Percentiles rank a stretch among this genome's conserved stretches.
These are phyloP conservation scores for Tauraco hartlaubi DNA, from an alignment of 2,797 vertebrate species.

Conservation along the genomic window DNA sequence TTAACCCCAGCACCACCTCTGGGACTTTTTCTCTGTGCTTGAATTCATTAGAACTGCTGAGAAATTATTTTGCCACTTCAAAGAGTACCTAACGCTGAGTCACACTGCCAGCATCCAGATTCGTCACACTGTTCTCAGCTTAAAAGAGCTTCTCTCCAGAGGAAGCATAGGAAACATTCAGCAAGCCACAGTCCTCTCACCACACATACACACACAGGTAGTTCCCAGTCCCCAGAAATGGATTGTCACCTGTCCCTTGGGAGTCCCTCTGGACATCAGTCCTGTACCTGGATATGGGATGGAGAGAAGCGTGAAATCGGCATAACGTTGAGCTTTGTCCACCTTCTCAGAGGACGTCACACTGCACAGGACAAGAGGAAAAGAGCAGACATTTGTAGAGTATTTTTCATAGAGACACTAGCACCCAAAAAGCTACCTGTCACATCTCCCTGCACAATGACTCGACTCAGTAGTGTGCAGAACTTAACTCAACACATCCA, in stretches of 20 bases:
- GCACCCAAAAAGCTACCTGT: neutral
- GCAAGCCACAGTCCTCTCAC: neutral
- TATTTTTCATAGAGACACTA: neutral
- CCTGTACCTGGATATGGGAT: constrained; percentile 96
- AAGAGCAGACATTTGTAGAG: neutral
- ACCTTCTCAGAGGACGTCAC: constrained; percentile 98
- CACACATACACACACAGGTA: neutral
- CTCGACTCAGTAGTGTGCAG: neutral
- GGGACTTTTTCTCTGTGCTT: neutral
- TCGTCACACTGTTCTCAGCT: neutral
- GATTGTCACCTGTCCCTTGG: constrained; percentile 23
- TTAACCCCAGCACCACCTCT: neutral
- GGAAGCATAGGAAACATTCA: neutral
- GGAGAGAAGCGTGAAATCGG: constrained; percentile 97
- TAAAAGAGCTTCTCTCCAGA: neutral
- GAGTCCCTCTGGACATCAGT: constrained; percentile 43
- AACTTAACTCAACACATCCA: neutral
- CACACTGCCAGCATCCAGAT: neutral
- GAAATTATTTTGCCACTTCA: neutral
- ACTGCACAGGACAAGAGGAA: constrained; percentile 78
- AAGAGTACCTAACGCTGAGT: neutral
- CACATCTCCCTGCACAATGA: neutral
- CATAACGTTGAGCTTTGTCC: constrained; percentile 98
- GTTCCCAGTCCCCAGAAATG: constrained; percentile 5
- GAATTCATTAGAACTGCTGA: constrained; percentile 7